Base-by-base conservation (phyloP, 92 coral and sea anemone genomes). In the Diadumene lineata region DNA sequence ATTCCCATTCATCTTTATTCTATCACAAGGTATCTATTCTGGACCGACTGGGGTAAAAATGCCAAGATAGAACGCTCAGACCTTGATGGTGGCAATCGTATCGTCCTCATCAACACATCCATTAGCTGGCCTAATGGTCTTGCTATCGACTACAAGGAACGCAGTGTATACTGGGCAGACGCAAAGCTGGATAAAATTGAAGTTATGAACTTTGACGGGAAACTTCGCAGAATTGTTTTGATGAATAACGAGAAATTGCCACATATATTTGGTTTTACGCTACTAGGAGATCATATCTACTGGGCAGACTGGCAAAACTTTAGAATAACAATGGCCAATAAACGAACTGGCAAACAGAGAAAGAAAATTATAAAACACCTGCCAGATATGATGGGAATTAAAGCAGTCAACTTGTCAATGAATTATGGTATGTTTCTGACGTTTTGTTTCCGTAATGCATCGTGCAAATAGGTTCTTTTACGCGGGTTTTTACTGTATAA, bases 271-370 rank as follows among this genome's bases (percentile, higher is more conserved):
- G 97, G 98, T 16, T 86, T 94, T 56, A 92, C 97, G 19, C 55
- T 92, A 23, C 70, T 84, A 18, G 98, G 96, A 0, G 83, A 94
- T 31, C 34, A 74, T 33, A 64, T 94, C 8, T 94, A 88, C 56
- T 94, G 98, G 98, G 88, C 98, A 2, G 98, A 94, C 73, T 94
- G 98, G 97, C 92, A 86, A 69, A 79, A 85, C 21, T 74, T 91
- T 22, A 73, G 80, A 34, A 79, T 94, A 16, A 89, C 84, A 64
- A 87, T 81, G 76, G 76, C 86, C 10, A 70, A 88, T 64, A 89
- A 89, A 65, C 65, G 60, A 26, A 78, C 85, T 31, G 85, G 90
- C 0, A 69, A 73, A 21, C 79, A 70, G 0, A 84, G 87, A 27
- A 44, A 55, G 33, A 69, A 57, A 0, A 74, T 94, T 51, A 79